Evolutionary conservation across 2,888 invertebrate species (phyloP).

Genomic region (Cabera pusaria): DNA sequence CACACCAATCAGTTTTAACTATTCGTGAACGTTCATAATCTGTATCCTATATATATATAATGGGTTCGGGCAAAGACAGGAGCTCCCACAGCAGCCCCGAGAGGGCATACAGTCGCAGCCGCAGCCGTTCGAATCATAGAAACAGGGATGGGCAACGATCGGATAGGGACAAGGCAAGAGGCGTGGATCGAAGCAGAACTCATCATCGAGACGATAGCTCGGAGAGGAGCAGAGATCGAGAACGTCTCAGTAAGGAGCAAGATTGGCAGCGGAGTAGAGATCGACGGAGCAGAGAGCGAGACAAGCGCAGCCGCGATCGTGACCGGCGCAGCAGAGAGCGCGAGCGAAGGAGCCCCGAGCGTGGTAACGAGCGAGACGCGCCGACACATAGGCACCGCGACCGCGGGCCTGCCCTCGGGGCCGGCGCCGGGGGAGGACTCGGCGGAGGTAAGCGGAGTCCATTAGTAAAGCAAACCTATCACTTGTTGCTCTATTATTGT

Average conservation of each 20-base stretch:
- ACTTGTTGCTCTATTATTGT: too few species aligned
- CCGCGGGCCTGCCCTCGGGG: slow-evolving; percentile 43
- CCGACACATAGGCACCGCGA: slow-evolving; percentile 37
- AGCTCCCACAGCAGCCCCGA: slow-evolving; percentile 39
- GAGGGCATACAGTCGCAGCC: slow-evolving; percentile 42
- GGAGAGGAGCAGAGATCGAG: slow-evolving; percentile 31
- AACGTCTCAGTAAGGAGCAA: slow-evolving; percentile 27
- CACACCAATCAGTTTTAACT: too few species aligned
- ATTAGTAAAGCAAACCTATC: too few species aligned
- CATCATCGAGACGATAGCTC: slow-evolving; percentile 27
- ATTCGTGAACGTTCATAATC: too few species aligned
- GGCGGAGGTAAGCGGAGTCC: slow-evolving; percentile 54
- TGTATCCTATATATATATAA: too few species aligned
- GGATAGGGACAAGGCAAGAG: slow-evolving; percentile 23
- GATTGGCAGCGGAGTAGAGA: slow-evolving; percentile 27
- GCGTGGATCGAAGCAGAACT: slow-evolving; percentile 16
- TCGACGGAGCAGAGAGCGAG: slow-evolving; percentile 26
- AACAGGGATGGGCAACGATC: slow-evolving; percentile 30
- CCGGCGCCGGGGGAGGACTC: slow-evolving; percentile 53
- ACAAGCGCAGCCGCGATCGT: slow-evolving; percentile 16
- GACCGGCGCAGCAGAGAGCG: slow-evolving; percentile 1
- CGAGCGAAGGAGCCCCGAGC: slow-evolving; percentile 9
- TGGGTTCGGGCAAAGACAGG: slow-evolving; percentile 39
- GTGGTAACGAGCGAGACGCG: slow-evolving; percentile 15
- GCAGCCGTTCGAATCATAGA: too few species aligned